Conservation (phyloP, 2,797 vertebrate genomes). For the Sebastolobus alascanus region DNA sequence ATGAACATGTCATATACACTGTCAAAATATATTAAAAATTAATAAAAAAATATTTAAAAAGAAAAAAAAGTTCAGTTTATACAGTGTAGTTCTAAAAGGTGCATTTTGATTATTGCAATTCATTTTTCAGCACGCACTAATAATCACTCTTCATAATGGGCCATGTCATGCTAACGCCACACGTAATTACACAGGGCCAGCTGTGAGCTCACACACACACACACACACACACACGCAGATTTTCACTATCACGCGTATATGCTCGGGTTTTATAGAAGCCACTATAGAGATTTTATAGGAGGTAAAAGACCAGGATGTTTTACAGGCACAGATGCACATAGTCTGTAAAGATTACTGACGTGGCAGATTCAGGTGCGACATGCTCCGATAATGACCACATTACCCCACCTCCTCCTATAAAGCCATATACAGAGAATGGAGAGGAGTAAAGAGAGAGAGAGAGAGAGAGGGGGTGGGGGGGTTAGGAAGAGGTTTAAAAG, state of each 20-base stretch:
- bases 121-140: conserved; percentile 17
- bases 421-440: background rate
- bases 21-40: too few relatives aligned
- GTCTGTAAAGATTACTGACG: conserved; percentile 57
- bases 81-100: background rate
- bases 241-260: background rate
- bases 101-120: conserved; percentile 11
- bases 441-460: background rate
- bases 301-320: conserved; percentile 49
- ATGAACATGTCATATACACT: background rate
- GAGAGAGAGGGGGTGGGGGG: too few relatives aligned
- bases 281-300: conserved; percentile 34
- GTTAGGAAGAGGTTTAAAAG: conserved; percentile 6
- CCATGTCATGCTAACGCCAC: conserved; percentile 35
- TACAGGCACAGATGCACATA: conserved; percentile 52
- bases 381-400: conserved; percentile 44
- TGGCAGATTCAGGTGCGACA: conserved; percentile 43
- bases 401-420: conserved; percentile 28
- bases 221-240: background rate
- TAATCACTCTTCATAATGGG: conserved; percentile 38
- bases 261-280: conserved; percentile 33
- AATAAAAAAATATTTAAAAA: background rate
- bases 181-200: conserved; percentile 32
- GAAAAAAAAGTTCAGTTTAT: background rate
- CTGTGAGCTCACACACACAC: too few relatives aligned